phyloP scores from a whole-genome alignment of 2,113 vertebrate genomes.

The Lampris incognitus region DNA sequence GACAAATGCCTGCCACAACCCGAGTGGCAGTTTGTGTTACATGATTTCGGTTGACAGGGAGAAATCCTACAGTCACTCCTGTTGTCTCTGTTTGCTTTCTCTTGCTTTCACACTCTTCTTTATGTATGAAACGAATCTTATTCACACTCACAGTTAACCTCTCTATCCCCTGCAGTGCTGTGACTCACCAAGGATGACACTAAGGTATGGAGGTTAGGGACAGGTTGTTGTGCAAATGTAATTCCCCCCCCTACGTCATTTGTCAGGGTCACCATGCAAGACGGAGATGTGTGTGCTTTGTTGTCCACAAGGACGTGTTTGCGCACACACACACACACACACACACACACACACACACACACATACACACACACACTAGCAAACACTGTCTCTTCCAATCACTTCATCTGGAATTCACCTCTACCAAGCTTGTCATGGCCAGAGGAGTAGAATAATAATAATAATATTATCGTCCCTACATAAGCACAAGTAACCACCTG shows the following conservation, averaged over 20 bases:
- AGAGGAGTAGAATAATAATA: constrained; percentile 18
- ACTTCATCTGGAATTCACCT: constrained; percentile 27
- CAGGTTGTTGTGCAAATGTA: constrained; percentile 25
- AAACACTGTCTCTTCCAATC: not conserved
- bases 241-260: constrained; percentile 43
- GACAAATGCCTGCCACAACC: not conserved
- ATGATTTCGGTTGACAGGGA: not conserved
- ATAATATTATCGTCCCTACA: constrained; percentile 1
- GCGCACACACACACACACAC: constrained; percentile 26
- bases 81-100: constrained; percentile 35
- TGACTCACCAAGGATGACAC: not conserved
- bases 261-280: constrained; percentile 57
- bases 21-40: constrained; percentile 1
- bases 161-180: constrained; percentile 12
- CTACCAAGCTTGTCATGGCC: constrained; percentile 41
- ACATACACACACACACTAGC: not conserved
- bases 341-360: too few species aligned
- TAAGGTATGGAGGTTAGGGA: too few species aligned
- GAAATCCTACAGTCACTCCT: constrained; percentile 13
- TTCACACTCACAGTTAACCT: constrained; percentile 31
- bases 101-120: constrained; percentile 3
- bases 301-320: constrained; percentile 3
- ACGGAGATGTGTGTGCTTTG: constrained; percentile 46
- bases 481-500: not conserved
- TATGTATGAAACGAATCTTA: constrained; percentile 29